Evolutionary conservation across 2,797 vertebrate genomes (phyloP).

Genomic region (Merluccius polli): DNA sequence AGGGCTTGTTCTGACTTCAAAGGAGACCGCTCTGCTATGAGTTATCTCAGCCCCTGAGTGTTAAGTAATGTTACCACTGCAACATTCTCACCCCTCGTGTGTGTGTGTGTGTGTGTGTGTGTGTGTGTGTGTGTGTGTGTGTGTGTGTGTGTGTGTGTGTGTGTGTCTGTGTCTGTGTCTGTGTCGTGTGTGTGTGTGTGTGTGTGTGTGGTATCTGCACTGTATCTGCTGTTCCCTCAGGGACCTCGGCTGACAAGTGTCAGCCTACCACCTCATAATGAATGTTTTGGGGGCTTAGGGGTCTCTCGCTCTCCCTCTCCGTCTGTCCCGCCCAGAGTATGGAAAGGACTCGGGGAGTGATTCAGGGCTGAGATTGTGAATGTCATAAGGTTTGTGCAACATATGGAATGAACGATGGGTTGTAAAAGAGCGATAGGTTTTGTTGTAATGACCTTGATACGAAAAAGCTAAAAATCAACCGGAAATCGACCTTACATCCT

Average conservation of each 20-base stretch:
- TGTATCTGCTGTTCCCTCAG: neutral
- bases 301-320: neutral
- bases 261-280: neutral
- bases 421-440: neutral
- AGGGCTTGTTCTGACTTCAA: conserved; percentile 38
- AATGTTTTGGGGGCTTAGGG: neutral
- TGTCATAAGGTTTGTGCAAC: conserved; percentile 7
- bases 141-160: no score
- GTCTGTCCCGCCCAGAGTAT: neutral
- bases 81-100: neutral
- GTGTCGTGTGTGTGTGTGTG: neutral
- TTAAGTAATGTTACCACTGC: neutral
- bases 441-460: conserved; percentile 2
- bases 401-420: neutral
- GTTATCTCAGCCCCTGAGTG: conserved; percentile 42
- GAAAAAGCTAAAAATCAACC: neutral
- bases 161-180: neutral
- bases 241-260: neutral
- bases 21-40: conserved; percentile 34
- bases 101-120: neutral
- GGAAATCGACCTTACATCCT: neutral
- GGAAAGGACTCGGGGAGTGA: conserved; percentile 16
- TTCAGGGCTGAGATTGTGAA: conserved; percentile 22
- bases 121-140: no score
- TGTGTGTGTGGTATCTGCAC: no score